Base-by-base conservation (phyloP, 2,113 vertebrate species). In the Etheostoma cragini region DNA sequence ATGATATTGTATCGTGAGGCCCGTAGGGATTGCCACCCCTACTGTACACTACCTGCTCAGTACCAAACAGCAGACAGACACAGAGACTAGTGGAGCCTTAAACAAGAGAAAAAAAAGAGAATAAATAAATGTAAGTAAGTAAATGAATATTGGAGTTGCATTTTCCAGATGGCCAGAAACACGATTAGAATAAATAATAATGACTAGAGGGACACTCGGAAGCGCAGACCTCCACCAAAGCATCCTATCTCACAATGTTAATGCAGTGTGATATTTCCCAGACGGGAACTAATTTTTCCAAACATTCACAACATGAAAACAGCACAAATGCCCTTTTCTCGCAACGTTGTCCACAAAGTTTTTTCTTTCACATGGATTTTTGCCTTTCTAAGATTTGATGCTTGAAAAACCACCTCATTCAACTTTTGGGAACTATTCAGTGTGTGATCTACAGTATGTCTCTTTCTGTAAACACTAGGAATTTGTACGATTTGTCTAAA, bases 401-500 rank as follows among this genome's bases (percentile, higher is more conserved):
- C 42, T 35, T n/a, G 62, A 33, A 53, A 57, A 42, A 30, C 30
- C 63, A 46, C 33, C 69, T 60, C 26, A 17, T 52, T 64, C 42
- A 42, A 66, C 24, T 54, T 45, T 35, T 38, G 21, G 2, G 33
- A 45, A 52, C 38, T 63, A 54, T 80, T 71, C 24, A 60, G 1
- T 56, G 0, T 70, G 46, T 8, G 7, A 35, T 35, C 13, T 11
- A 45, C 16, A 13, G 10, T 62, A 67, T 42, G 6, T 66, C 12
- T 60, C 57, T 45, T 10, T 68, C 30, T 63, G 2, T 24, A 12
- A 68, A 47, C 54, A 58, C 47, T 45, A 54, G 33, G 22, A 4
- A n/a, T 38, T 38, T 22, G 21, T 6, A 19, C 15, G 42, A 83
- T 83, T 80, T 56, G 16, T 38, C 8, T 62, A 13, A 53, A 72